Percentiles rank a stretch among this genome's conserved stretches.
These are phyloP conservation scores for Abrostola tripartita DNA, from an alignment of 2,888 invertebrate species.

Conservation along the genomic window DNA sequence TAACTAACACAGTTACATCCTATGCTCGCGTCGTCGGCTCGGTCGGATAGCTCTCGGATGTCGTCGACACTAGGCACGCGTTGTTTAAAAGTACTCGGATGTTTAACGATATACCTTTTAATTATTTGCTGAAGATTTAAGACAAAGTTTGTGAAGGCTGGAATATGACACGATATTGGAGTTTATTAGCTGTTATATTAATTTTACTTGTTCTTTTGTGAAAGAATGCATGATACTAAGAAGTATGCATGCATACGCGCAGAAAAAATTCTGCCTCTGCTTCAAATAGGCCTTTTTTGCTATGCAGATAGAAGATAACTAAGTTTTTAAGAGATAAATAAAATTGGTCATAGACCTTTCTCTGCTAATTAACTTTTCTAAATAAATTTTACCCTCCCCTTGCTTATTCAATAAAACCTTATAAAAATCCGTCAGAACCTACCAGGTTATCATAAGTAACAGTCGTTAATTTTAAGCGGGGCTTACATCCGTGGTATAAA, in stretches of 20 bases:
- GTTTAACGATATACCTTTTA: conserved; percentile 17
- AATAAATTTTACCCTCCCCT: no score
- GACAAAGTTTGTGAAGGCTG: conserved; percentile 11
- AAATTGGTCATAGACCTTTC: no score
- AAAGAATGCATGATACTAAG: no score
- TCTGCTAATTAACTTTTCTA: no score
- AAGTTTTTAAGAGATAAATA: no score
- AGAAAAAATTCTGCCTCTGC: no score
- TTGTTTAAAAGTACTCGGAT: conserved; percentile 24
- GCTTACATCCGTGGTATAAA: conserved; percentile 59
- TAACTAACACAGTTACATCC: conserved; percentile 20
- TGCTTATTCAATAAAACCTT: conserved; percentile 27
- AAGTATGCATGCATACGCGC: no score
- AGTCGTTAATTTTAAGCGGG: conserved; percentile 58
- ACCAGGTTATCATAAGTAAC: conserved; percentile 58
- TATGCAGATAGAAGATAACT: no score
- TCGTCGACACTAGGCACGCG: conserved; percentile 33
- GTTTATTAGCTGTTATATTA: neutral
- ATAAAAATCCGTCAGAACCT: conserved; percentile 32
- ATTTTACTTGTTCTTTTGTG: no score
- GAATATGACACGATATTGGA: conserved; percentile 10
- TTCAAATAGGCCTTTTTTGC: no score
- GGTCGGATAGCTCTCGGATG: conserved; percentile 29
- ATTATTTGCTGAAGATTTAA: conserved; percentile 10
- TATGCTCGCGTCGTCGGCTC: neutral